Percentiles rank a stretch among this genome's conserved stretches.
Conservation (phyloP, 1,140 invertebrate genomes). For the Magallana gigas region DNA sequence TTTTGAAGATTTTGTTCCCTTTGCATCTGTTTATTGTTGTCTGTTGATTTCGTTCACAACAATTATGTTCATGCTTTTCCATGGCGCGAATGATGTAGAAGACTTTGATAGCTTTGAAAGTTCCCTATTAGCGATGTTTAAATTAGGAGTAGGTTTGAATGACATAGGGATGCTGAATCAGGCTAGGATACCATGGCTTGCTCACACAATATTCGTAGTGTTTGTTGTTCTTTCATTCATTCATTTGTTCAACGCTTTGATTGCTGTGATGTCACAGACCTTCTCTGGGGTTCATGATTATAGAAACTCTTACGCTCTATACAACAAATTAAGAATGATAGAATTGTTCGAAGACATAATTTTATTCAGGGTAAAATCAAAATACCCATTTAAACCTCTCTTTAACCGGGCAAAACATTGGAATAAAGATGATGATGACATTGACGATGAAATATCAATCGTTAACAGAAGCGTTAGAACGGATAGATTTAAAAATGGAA, state of each 20-base stretch:
- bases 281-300: slow-evolving; percentile 63
- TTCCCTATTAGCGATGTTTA: slow-evolving; percentile 65
- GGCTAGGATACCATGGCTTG: slow-evolving; percentile 66
- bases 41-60: slow-evolving; percentile 65
- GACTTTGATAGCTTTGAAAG: slow-evolving; percentile 50
- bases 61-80: slow-evolving; percentile 63
- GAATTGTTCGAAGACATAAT: slow-evolving; percentile 65
- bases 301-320: slow-evolving; percentile 56
- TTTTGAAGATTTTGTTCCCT: slow-evolving; percentile 59
- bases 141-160: slow-evolving; percentile 67
- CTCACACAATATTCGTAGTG: slow-evolving; percentile 61
- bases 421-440: too few relatives aligned
- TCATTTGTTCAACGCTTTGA: slow-evolving; percentile 66
- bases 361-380: background rate
- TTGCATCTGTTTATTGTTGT: slow-evolving; percentile 56
- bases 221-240: slow-evolving; percentile 68
- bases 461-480: too few relatives aligned
- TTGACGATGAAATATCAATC: too few relatives aligned
- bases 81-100: slow-evolving; percentile 26
- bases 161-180: slow-evolving; percentile 63
- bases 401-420: too few relatives aligned
- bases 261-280: slow-evolving; percentile 71
- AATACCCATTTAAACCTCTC: too few relatives aligned
- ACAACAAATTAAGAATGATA: slow-evolving; percentile 64
- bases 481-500: too few relatives aligned